Conservation (phyloP, 2,888 invertebrate genomes). For the Antheraea assamensis region DNA sequence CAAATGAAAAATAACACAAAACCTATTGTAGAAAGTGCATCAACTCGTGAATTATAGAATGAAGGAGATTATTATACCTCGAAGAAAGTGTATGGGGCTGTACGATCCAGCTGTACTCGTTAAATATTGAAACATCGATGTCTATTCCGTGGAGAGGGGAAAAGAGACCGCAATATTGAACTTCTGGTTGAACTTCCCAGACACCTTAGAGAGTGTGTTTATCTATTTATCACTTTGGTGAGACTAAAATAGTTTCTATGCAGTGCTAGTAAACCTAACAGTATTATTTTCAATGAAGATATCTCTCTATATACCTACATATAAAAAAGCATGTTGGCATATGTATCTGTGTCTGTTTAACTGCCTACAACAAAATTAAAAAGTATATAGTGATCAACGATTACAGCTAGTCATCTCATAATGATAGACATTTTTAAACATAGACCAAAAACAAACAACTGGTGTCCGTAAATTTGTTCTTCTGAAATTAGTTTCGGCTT, state of each 20-base stretch:
- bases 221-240: constrained; percentile 8
- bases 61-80: constrained; percentile 25
- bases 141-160: constrained; percentile 28
- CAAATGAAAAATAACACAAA: no score
- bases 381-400: no score
- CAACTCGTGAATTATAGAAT: not conserved
- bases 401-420: no score
- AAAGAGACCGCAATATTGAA: constrained; percentile 46
- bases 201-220: constrained; percentile 44
- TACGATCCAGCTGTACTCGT: constrained; percentile 52
- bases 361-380: no score
- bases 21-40: not conserved
- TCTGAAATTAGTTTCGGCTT: no score
- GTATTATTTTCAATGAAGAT: not conserved
- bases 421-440: no score
- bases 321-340: not conserved
- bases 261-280: not conserved
- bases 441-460: no score
- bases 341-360: no score
- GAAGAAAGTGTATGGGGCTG: constrained; percentile 35
- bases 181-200: constrained; percentile 57
- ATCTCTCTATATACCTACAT: not conserved
- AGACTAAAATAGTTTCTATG: not conserved
- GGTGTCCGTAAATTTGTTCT: no score
- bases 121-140: constrained; percentile 54